Evolutionary conservation across 2,888 invertebrate species (phyloP).

Genomic region (Phaonia tiefii): DNA sequence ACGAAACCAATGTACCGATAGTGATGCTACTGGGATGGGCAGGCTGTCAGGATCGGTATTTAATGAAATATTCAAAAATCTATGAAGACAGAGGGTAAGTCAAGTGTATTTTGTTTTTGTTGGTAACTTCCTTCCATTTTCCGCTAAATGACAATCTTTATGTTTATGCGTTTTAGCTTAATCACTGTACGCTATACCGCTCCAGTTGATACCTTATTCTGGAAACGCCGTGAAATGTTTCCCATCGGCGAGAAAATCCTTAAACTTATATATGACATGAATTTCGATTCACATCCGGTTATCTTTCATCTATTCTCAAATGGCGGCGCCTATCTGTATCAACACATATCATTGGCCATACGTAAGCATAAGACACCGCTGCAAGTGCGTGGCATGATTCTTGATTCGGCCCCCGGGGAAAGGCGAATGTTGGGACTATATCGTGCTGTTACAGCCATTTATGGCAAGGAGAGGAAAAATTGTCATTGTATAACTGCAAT

Average conservation of each 20-base stretch:
- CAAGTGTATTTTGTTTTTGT: too few species aligned
- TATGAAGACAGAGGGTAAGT: conserved; percentile 88
- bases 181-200: conserved; percentile 88
- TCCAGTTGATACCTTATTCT: conserved; percentile 85
- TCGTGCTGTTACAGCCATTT: conserved; percentile 84
- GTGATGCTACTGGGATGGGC: conserved; percentile 90
- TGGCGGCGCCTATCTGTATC: conserved; percentile 87
- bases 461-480: conserved; percentile 82
- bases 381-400: conserved; percentile 83
- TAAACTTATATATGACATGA: conserved; percentile 85
- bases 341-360: conserved; percentile 84
- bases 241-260: conserved; percentile 85
- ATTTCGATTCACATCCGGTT: conserved; percentile 86
- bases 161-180: conserved; percentile 81
- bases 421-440: conserved; percentile 82
- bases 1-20: conserved; percentile 85
- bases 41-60: conserved; percentile 88
- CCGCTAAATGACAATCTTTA: neutral
- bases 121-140: neutral
- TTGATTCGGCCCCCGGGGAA: conserved; percentile 87
- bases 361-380: conserved; percentile 82
- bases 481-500: conserved; percentile 83
- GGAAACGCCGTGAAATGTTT: conserved; percentile 83
- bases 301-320: conserved; percentile 89
- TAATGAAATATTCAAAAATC: conserved; percentile 89